phyloP scores from a whole-genome alignment of 1,140 invertebrate genomes.

The Hyles vespertilio region DNA sequence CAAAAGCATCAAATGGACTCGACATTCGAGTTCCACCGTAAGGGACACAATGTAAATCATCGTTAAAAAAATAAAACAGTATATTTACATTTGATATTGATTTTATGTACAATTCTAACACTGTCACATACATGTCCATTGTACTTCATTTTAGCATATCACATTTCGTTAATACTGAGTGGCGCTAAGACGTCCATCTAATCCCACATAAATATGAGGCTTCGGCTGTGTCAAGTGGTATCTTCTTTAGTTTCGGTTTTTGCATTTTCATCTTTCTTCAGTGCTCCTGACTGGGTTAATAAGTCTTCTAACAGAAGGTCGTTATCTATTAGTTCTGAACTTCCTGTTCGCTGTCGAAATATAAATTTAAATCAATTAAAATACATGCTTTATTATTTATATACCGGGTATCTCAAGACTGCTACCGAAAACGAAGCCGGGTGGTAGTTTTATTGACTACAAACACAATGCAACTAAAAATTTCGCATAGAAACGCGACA shows the following conservation, averaged over 20 bases:
- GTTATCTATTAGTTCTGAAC: constrained; percentile 54
- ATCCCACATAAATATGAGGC: constrained; percentile 52
- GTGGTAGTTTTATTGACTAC: too few relatives aligned
- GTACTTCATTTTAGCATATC: constrained; percentile 40
- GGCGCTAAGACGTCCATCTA: constrained; percentile 31
- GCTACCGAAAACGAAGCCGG: too few relatives aligned
- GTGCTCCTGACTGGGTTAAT: constrained; percentile 46
- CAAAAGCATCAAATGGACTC: too few relatives aligned
- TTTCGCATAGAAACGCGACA: too few relatives aligned
- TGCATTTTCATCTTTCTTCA: constrained; percentile 36
- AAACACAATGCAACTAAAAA: too few relatives aligned
- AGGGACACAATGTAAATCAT: background rate
- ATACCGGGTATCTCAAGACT: too few relatives aligned
- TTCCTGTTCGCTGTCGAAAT: constrained; percentile 49
- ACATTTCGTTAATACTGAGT: constrained; percentile 66
- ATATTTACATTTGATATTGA: constrained; percentile 1
- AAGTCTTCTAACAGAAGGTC: constrained; percentile 59
- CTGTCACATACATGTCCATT: constrained; percentile 1
- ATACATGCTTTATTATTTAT: too few relatives aligned
- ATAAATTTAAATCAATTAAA: constrained; percentile 7
- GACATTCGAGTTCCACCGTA: too few relatives aligned
- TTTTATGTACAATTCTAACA: constrained; percentile 5
- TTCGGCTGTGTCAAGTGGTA: constrained; percentile 52
- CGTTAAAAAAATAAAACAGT: background rate
- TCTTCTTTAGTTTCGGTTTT: constrained; percentile 42